phyloP scores from a whole-genome alignment of 2,797 vertebrate species.

The Dendrocincla tyrannina region DNA sequence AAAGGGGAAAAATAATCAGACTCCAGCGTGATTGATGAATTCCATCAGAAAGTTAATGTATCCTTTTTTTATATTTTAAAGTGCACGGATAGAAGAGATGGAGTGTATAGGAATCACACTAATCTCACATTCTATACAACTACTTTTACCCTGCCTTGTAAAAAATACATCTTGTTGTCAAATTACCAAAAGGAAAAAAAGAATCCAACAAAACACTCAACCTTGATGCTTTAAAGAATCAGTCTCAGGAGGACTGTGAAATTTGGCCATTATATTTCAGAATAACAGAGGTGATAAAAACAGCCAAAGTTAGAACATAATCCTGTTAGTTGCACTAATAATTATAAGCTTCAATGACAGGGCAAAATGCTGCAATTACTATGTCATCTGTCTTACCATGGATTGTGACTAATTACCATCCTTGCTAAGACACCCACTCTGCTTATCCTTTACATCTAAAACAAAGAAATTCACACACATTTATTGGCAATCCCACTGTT shows the following conservation, averaged over 20 bases:
- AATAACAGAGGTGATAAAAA: constrained; percentile 72
- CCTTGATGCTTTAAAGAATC: constrained; percentile 27
- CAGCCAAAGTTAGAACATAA: constrained; percentile 68
- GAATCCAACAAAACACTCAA: neutral
- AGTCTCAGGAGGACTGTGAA: constrained; percentile 36
- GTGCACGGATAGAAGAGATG: neutral
- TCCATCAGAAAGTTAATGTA: neutral
- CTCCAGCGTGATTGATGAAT: constrained; percentile 17
- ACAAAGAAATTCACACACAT: constrained; percentile 57
- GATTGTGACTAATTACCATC: constrained; percentile 83
- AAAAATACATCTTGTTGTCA: neutral
- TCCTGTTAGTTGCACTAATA: constrained; percentile 78
- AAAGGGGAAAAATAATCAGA: neutral
- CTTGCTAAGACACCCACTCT: constrained; percentile 75
- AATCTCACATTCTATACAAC: neutral
- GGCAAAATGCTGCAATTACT: constrained; percentile 85
- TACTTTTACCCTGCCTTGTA: neutral
- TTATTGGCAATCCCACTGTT: constrained; percentile 68
- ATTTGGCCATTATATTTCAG: constrained; percentile 68
- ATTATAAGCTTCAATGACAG: constrained; percentile 85
- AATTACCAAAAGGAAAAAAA: neutral
- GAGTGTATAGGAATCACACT: neutral
- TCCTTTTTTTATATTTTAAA: neutral
- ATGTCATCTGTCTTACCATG: constrained; percentile 80
- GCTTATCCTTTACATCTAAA: constrained; percentile 71